These are phyloP conservation scores for Philopotamus ludificatus DNA, from an alignment of 1,140 invertebrate genomes.

Conservation along the genomic window DNA sequence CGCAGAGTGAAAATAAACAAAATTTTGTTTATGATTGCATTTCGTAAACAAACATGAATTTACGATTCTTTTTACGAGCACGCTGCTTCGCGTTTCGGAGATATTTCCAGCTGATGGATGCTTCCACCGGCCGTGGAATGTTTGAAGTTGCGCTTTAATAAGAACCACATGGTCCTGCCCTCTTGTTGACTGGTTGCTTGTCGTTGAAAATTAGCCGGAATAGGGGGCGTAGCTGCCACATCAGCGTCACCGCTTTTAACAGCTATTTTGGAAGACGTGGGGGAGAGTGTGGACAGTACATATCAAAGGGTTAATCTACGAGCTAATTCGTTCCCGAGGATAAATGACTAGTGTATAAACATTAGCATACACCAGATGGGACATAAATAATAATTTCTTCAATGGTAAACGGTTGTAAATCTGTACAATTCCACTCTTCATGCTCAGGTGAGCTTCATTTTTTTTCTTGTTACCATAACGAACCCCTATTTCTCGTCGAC, in stretches of 20 bases:
- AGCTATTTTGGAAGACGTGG: constrained; percentile 11
- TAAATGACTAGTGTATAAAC: constrained; percentile 1
- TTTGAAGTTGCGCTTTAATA: constrained; percentile 39
- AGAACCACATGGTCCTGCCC: constrained; percentile 37
- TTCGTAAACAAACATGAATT: no score
- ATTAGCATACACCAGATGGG: no score
- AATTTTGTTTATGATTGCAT: no score
- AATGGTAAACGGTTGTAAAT: no score
- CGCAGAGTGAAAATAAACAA: no score
- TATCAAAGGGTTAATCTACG: constrained; percentile 26
- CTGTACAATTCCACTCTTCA: no score
- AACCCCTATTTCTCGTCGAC: no score
- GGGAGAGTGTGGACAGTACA: constrained; percentile 16
- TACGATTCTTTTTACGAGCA: no score
- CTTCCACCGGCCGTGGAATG: constrained; percentile 22
- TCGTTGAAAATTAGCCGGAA: constrained; percentile 12
- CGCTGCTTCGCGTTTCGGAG: background rate
- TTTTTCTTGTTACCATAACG: no score
- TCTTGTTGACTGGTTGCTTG: constrained; percentile 12
- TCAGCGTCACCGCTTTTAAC: constrained; percentile 2
- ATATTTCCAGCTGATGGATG: background rate
- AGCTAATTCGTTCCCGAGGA: constrained; percentile 24
- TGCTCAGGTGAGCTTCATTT: no score
- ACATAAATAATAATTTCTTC: no score
- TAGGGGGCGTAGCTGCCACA: background rate